These are phyloP conservation scores for Luidia sarsii DNA, from an alignment of 53 echinoderm and acorn worm genomes.

Conservation along the genomic window DNA sequence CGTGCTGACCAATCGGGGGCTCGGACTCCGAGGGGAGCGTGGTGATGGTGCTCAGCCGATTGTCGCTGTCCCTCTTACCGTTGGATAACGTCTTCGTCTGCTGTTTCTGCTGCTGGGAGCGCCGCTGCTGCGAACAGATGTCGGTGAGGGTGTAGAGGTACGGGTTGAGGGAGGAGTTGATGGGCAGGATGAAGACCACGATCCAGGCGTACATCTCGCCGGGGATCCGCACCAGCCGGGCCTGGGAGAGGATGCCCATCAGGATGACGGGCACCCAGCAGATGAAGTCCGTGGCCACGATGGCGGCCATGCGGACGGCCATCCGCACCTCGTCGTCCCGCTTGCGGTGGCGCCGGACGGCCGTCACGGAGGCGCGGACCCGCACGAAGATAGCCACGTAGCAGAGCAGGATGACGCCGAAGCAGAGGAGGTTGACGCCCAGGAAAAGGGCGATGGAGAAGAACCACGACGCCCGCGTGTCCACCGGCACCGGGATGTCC, in stretches of 20 bases:
- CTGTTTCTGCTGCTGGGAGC: too few relatives aligned
- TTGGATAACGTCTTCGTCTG: too few relatives aligned
- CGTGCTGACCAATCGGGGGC: too few relatives aligned
- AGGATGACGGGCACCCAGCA: conserved; percentile 67
- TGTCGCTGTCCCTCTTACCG: too few relatives aligned
- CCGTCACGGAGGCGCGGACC: conserved; percentile 8
- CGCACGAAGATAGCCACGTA: conserved; percentile 53
- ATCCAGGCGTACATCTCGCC: conserved; percentile 55
- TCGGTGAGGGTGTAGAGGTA: conserved; percentile 66
- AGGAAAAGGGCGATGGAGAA: conserved; percentile 67
- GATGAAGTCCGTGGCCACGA: conserved; percentile 61
- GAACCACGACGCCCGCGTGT: conserved; percentile 44
- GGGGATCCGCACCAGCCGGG: conserved; percentile 29
- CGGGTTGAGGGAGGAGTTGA: conserved; percentile 65
- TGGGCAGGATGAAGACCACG: conserved; percentile 55
- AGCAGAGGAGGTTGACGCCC: conserved; percentile 64
- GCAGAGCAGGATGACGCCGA: conserved; percentile 39
- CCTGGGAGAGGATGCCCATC: conserved; percentile 62
- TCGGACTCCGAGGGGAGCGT: too few relatives aligned
- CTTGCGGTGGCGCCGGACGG: conserved; percentile 42
- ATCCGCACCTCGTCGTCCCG: conserved; percentile 49
- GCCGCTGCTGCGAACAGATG: neutral
- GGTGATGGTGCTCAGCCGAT: too few relatives aligned
- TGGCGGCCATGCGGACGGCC: conserved; percentile 60
- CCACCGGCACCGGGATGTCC: conserved; percentile 9